Percentiles rank a stretch among this genome's conserved stretches.
phyloP scores from a whole-genome alignment of 2,888 invertebrate genomes.

The Eupithecia insigniata region DNA sequence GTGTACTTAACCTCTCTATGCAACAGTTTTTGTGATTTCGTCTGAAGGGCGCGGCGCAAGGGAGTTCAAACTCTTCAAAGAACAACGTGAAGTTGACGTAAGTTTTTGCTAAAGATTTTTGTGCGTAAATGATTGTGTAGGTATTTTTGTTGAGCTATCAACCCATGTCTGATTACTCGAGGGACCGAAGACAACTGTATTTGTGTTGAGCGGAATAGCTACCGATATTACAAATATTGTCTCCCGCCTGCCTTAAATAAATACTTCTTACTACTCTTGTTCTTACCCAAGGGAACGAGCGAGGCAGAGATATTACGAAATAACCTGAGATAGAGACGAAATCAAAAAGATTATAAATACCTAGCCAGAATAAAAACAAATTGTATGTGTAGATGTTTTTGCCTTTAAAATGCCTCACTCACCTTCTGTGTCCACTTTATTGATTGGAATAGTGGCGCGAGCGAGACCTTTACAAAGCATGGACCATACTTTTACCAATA shows the following conservation, averaged over 20 bases:
- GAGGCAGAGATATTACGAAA: background rate
- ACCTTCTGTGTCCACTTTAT: no score
- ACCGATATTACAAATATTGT: slow-evolving; percentile 5
- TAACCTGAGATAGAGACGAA: background rate
- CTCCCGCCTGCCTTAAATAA: background rate
- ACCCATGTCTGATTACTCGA: background rate
- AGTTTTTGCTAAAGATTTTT: background rate
- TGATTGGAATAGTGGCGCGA: background rate
- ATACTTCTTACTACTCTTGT: background rate
- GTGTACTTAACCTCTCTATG: slow-evolving; percentile 13
- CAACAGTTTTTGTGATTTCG: background rate
- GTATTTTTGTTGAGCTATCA: background rate
- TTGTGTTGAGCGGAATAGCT: slow-evolving; percentile 2
- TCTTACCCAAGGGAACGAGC: slow-evolving; percentile 4
- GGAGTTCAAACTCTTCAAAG: background rate
- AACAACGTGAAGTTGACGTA: background rate
- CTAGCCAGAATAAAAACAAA: background rate
- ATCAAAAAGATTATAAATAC: background rate
- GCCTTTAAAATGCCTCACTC: background rate
- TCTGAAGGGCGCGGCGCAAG: background rate
- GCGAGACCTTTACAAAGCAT: background rate
- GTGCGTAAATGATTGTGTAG: background rate
- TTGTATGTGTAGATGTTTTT: background rate
- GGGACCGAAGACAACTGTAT: slow-evolving; percentile 4
- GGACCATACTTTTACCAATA: background rate